Evolutionary conservation across 1,140 invertebrate genomes (phyloP).

Genomic region (Drosophila tropicalis): DNA sequence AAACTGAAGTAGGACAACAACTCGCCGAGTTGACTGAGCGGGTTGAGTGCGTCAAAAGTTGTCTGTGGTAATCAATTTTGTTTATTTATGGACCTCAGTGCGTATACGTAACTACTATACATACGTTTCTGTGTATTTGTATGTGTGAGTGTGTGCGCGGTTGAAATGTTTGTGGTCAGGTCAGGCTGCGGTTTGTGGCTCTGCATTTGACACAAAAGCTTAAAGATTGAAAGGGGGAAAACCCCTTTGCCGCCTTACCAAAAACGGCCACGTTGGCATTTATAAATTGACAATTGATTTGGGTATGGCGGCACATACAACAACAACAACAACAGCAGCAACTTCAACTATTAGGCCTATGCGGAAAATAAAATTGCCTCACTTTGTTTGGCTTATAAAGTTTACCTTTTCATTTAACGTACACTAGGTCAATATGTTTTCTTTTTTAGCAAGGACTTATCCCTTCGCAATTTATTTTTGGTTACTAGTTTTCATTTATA

Average conservation of each 20-base stretch:
- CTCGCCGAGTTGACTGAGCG: conserved; percentile 27
- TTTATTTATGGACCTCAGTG: conserved; percentile 68
- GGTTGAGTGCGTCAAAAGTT: conserved; percentile 71
- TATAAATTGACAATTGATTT: conserved; percentile 29
- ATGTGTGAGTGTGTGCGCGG: conserved; percentile 31
- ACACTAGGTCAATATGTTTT: too few relatives aligned
- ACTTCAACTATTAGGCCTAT: conserved; percentile 1
- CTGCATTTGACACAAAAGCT: conserved; percentile 67
- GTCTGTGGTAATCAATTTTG: conserved; percentile 79
- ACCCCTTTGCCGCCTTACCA: too few relatives aligned
- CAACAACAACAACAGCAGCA: background rate
- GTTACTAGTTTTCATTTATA: too few relatives aligned
- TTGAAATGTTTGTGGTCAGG: conserved; percentile 58
- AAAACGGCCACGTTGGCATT: conserved; percentile 19
- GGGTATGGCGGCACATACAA: background rate
- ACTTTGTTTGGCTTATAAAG: conserved; percentile 6
- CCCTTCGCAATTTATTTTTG: too few relatives aligned
- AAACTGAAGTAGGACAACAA: conserved; percentile 6
- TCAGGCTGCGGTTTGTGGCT: conserved; percentile 36
- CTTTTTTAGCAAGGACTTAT: too few relatives aligned
- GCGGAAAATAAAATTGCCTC: conserved; percentile 27
- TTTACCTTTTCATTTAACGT: too few relatives aligned
- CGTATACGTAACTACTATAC: background rate
- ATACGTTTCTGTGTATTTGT: conserved; percentile 15
- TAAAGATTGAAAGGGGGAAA: conserved; percentile 44